Evolutionary conservation across 2,888 invertebrate species (phyloP), one percentile per base, ranked within the genome.

Genomic region (Gerris lacustris): DNA sequence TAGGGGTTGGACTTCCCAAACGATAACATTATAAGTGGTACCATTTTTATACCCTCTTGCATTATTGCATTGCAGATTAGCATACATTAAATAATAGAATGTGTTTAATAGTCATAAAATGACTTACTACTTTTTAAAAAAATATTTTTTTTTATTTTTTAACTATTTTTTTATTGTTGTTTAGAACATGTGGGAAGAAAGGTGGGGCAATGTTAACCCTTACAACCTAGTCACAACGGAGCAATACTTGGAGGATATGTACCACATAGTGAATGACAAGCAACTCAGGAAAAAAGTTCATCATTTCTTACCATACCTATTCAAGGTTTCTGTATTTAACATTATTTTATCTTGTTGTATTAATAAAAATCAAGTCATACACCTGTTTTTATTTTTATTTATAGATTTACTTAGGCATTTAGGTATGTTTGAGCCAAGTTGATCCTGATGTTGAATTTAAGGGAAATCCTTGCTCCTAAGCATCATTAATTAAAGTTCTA

Each of bases 191-290:
- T 92, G 92, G 92, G 88, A 89, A 76, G 88, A 89, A 79, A 89
- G 90, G 78, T 92, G 91, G 87, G 92, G 92, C 6, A 89, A 88
- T 76, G 85, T 91, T 47, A 87, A 86, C 76, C 90, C 89, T 0
- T 92, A 92, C 80, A 91, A 92, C 84, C 84, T 88, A 77, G 87
- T 92, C 6, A 89, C 89, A 0, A 88, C 91, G 66, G 91, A 92
- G 79, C 89, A 90, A 79, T 92, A 92, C 77, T 79, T 93, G 31
- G 87, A 88, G 73, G 90, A 91, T 79, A 90, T 93, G 88, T 87
- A 89, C 75, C 91, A 91, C 79, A 88, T 91, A 68, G 82, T 92
- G 63, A 90, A 89, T 76, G 91, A 92, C 78, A 86, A 86, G 77
- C 82, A 86, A 66, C 82, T 91, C 70, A 88, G 88, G 79, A 88